Percentiles rank a stretch among this genome's conserved stretches.
Evolutionary conservation across 2,888 invertebrate species (phyloP).

Genomic region (Anarsia innoxiella): DNA sequence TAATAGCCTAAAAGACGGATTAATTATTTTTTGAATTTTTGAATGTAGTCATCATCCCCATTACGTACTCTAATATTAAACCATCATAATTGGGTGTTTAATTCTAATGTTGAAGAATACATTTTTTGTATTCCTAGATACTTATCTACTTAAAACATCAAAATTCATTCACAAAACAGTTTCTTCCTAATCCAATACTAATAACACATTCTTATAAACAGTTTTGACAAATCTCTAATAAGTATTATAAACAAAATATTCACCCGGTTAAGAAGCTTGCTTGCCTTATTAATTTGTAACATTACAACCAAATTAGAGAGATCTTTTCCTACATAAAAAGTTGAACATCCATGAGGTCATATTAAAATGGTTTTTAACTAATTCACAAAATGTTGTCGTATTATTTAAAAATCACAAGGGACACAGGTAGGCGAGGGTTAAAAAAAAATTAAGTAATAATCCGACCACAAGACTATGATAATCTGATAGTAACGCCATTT

Average conservation of each 20-base stretch:
- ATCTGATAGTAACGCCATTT: slow-evolving; percentile 75
- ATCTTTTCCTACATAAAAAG: background rate
- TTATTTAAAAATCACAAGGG: slow-evolving; percentile 38
- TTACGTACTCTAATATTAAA: too few species aligned
- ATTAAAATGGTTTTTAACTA: slow-evolving; percentile 36
- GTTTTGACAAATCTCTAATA: slow-evolving; percentile 72
- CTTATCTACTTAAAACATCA: too few species aligned
- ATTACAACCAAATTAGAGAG: slow-evolving; percentile 25
- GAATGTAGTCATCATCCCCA: too few species aligned
- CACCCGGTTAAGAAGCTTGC: slow-evolving; percentile 72
- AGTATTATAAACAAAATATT: slow-evolving; percentile 70
- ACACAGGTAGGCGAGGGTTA: slow-evolving; percentile 60
- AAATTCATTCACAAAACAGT: too few species aligned
- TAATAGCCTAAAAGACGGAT: too few species aligned
- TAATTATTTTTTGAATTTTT: too few species aligned
- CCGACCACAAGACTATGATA: slow-evolving; percentile 68
- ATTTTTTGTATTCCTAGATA: too few species aligned
- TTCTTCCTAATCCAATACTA: too few species aligned
- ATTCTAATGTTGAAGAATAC: too few species aligned
- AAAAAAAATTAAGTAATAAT: slow-evolving; percentile 73
- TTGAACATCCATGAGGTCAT: slow-evolving; percentile 21
- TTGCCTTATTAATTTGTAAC: slow-evolving; percentile 65
- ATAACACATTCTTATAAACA: slow-evolving; percentile 31
- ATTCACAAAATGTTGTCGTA: slow-evolving; percentile 48
- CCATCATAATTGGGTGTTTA: too few species aligned